Evolutionary conservation across 2,797 vertebrate species (phyloP).

Genomic region (Oryzias sinensis): DNA sequence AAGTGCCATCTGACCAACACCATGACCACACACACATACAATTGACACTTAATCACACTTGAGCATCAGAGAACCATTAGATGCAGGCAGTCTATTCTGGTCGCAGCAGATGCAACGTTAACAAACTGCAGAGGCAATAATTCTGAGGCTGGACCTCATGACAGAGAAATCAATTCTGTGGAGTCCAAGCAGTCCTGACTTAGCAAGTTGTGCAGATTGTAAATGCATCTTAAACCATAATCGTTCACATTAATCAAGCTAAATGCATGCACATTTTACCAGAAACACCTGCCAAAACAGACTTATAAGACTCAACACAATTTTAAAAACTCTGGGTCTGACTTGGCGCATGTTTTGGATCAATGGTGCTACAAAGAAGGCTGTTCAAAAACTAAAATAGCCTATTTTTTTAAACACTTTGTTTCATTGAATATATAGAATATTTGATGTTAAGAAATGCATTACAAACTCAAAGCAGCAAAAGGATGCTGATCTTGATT

Average conservation of each 20-base stretch:
- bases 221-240: conserved; percentile 40
- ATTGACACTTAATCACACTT: conserved; percentile 61
- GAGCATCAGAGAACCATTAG: conserved; percentile 41
- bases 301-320: neutral
- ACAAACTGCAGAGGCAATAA: conserved; percentile 58
- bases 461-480: no score
- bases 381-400: neutral
- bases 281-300: neutral
- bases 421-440: no score
- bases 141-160: conserved; percentile 47
- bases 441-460: no score
- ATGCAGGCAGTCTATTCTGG: conserved; percentile 34
- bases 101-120: conserved; percentile 44
- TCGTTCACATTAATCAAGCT: conserved; percentile 32
- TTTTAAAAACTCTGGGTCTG: neutral
- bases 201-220: conserved; percentile 43
- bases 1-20: conserved; percentile 68
- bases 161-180: conserved; percentile 62
- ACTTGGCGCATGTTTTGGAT: neutral
- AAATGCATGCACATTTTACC: conserved; percentile 1
- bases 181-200: conserved; percentile 55
- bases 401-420: no score
- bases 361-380: neutral
- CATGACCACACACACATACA: conserved; percentile 39
- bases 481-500: no score